Evolutionary conservation across 2,797 vertebrate species (phyloP).

Genomic region (Nyctalus aviator): DNA sequence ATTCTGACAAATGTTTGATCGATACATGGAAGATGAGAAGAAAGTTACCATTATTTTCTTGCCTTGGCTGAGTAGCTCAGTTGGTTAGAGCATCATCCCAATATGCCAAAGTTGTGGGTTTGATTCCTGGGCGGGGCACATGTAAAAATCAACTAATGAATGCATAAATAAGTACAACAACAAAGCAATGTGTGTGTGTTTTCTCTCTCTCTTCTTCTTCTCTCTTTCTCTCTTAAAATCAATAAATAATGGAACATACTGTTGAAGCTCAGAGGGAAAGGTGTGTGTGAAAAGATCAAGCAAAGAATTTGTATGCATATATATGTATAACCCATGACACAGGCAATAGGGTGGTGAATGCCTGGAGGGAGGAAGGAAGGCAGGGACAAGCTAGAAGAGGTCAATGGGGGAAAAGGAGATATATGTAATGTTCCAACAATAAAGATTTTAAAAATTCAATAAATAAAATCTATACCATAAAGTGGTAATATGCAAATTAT

Average conservation of each 20-base stretch:
- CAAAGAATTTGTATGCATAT: too few relatives aligned
- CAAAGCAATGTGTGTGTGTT: background rate
- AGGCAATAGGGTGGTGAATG: too few relatives aligned
- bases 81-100: background rate
- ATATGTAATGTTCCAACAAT: too few relatives aligned
- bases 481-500: too few relatives aligned
- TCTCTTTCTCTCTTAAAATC: background rate
- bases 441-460: background rate
- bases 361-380: too few relatives aligned
- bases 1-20: background rate
- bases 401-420: too few relatives aligned
- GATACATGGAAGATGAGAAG: background rate
- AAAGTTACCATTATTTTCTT: background rate
- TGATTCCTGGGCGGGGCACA: background rate
- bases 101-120: background rate
- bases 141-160: background rate
- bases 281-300: too few relatives aligned
- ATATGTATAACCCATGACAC: too few relatives aligned
- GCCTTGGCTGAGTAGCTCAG: background rate
- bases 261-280: too few relatives aligned
- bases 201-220: background rate
- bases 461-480: background rate
- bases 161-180: background rate
- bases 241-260: background rate
- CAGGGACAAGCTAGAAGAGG: too few relatives aligned